A percentile compares a stretch with the other conserved stretches of the same genome.
Conservation (phyloP, 2,888 invertebrate genomes). For the Caenorhabditis zanzibari region DNA sequence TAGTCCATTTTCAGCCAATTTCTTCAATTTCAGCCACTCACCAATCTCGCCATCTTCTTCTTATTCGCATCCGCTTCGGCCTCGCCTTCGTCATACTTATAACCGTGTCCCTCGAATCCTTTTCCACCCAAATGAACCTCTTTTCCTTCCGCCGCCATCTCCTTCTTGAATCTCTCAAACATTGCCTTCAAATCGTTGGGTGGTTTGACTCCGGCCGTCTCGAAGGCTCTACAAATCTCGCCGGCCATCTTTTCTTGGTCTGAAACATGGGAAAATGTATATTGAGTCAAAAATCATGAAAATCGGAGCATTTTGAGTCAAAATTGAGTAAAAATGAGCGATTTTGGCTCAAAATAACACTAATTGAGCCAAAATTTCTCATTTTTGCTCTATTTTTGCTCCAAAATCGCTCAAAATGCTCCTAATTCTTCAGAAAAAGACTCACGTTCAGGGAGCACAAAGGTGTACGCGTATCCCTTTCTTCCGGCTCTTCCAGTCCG, state of each 20-base stretch:
- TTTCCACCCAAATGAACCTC: slow-evolving; percentile 77
- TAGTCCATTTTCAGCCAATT: background rate
- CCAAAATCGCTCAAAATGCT: no score
- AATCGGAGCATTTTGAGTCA: no score
- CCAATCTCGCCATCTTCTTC: slow-evolving; percentile 98
- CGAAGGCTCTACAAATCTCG: slow-evolving; percentile 90
- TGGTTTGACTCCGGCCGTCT: slow-evolving; percentile 87
- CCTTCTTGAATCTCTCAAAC: slow-evolving; percentile 93
- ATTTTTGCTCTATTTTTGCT: no score
- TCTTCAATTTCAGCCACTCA: slow-evolving; percentile 83
- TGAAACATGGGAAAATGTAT: no score
- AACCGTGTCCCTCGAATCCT: slow-evolving; percentile 93
- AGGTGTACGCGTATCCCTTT: slow-evolving; percentile 97
- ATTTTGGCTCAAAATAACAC: no score
- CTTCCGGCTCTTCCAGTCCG: slow-evolving; percentile 89
- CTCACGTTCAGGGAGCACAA: slow-evolving; percentile 92
- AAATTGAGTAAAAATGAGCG: no score
- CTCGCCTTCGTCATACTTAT: slow-evolving; percentile 96
- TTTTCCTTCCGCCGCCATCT: slow-evolving; percentile 91
- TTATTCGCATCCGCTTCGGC: slow-evolving; percentile 95
- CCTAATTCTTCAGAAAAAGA: no score
- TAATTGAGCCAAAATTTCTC: no score
- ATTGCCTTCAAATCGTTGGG: slow-evolving; percentile 90
- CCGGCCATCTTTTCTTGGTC: slow-evolving; percentile 94
- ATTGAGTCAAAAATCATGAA: no score